Percentiles rank a stretch among this genome's conserved stretches.
Evolutionary conservation across 2,888 invertebrate genomes (phyloP).

Genomic region (Metopia argyrocephala): DNA sequence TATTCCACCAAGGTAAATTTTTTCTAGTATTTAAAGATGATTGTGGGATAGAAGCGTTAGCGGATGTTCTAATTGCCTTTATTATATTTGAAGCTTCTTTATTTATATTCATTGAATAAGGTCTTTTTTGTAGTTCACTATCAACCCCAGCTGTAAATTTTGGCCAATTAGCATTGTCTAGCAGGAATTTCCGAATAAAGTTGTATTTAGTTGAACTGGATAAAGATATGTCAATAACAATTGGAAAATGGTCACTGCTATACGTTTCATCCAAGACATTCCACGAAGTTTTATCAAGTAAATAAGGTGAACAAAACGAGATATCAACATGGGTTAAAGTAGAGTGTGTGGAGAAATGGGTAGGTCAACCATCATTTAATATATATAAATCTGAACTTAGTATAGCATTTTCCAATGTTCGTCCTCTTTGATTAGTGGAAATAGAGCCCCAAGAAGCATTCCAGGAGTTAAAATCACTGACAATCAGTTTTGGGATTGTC

Average conservation of each 20-base stretch:
- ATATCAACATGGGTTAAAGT: neutral
- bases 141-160: neutral
- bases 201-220: neutral
- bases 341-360: neutral
- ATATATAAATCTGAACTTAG: too few species aligned
- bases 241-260: neutral
- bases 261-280: neutral
- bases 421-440: too few species aligned
- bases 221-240: neutral
- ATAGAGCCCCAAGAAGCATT: too few species aligned
- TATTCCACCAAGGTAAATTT: conserved; percentile 17
- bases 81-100: conserved; percentile 2
- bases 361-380: conserved; percentile 27
- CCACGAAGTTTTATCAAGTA: neutral
- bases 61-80: neutral
- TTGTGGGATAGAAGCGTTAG: neutral
- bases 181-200: conserved; percentile 2
- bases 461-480: too few species aligned
- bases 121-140: neutral
- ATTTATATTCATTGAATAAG: neutral
- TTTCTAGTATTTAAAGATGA: neutral
- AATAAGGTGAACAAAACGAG: neutral
- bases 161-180: neutral
- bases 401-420: too few species aligned
- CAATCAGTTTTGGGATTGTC: neutral